Conservation (phyloP, 2,797 vertebrate species). For the Presbytis comata region DNA sequence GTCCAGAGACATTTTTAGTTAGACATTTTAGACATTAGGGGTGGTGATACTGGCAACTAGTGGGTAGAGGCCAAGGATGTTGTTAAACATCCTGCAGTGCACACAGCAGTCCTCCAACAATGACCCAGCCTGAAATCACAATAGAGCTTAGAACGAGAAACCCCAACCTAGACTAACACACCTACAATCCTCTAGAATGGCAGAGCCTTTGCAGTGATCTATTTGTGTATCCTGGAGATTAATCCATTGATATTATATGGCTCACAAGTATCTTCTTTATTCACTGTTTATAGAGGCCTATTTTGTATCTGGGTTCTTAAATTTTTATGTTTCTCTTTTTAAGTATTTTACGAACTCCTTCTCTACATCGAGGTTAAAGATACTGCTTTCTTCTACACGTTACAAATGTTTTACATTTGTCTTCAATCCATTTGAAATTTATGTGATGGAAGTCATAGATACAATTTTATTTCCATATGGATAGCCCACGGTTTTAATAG, state of each 20-base stretch:
- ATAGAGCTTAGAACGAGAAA: background rate
- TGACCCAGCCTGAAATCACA: background rate
- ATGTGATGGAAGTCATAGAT: constrained; percentile 5
- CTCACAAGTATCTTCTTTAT: background rate
- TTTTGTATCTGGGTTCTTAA: constrained; percentile 3
- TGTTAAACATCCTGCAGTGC: background rate
- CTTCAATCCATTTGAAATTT: constrained; percentile 28
- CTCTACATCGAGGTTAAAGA: background rate
- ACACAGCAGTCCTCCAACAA: background rate
- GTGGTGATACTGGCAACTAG: background rate
- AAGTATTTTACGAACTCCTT: background rate
- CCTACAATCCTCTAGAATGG: background rate
- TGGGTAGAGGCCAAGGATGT: background rate
- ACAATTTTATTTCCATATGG: constrained; percentile 39
- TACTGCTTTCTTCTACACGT: background rate
- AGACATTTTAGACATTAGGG: background rate
- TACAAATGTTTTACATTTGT: constrained; percentile 43
- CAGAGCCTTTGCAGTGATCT: background rate
- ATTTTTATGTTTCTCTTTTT: constrained; percentile 28
- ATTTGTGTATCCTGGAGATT: background rate
- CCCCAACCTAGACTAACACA: background rate
- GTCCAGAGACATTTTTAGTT: background rate
- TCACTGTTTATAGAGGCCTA: background rate
- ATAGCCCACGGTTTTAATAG: background rate
- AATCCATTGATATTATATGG: background rate